These are phyloP conservation scores for Liposcelis brunnea DNA, from an alignment of 2,888 invertebrate species.

Conservation along the genomic window DNA sequence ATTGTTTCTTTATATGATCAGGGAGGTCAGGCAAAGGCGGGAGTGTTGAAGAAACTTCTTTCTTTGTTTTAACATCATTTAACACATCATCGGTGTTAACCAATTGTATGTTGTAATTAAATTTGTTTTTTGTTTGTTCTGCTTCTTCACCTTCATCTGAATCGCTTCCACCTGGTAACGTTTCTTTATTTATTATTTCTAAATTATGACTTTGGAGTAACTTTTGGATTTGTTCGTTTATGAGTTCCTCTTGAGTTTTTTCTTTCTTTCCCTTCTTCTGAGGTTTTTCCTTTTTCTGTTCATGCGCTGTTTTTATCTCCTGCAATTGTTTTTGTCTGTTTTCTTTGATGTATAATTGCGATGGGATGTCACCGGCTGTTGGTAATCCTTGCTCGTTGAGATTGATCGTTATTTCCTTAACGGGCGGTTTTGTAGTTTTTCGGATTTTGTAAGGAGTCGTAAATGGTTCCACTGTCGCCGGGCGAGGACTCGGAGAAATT, in stretches of 20 bases:
- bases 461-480: neutral
- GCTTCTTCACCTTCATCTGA: neutral
- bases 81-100: neutral
- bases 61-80: slow-evolving; percentile 14
- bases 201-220: slow-evolving; percentile 13
- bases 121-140: slow-evolving; percentile 2
- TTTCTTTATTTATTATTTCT: slow-evolving; percentile 4
- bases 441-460: neutral
- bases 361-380: neutral
- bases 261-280: slow-evolving; percentile 13
- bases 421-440: neutral
- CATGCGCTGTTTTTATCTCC: slow-evolving; percentile 15
- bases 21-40: slow-evolving; percentile 6
- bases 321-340: slow-evolving; percentile 18
- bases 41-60: slow-evolving; percentile 17
- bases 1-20: slow-evolving; percentile 21
- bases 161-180: too few relatives aligned
- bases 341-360: slow-evolving; percentile 14
- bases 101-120: slow-evolving; percentile 8
- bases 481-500: neutral
- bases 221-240: slow-evolving; percentile 46
- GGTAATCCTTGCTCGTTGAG: slow-evolving; percentile 3
- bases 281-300: slow-evolving; percentile 11
- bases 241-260: slow-evolving; percentile 45
- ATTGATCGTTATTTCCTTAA: slow-evolving; percentile 8